These are phyloP conservation scores for Xiphorhynchus elegans DNA, from an alignment of 2,113 vertebrate genomes.

Conservation along the genomic window DNA sequence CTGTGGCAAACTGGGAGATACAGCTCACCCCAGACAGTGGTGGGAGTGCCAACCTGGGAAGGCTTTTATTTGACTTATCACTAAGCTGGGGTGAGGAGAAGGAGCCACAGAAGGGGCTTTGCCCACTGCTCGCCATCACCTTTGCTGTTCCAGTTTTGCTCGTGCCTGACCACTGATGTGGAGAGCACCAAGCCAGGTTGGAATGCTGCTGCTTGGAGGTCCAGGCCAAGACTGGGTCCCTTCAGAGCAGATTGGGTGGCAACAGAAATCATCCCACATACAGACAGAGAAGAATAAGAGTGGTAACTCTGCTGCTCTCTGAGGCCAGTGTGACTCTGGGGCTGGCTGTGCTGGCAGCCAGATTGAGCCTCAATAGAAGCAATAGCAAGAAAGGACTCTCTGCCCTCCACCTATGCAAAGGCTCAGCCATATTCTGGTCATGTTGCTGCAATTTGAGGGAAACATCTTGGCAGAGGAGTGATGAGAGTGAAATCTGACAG, in stretches of 20 bases:
- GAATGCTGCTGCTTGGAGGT: fast-evolving
- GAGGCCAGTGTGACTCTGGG: neutral
- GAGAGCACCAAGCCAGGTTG: neutral
- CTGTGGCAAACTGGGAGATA: neutral
- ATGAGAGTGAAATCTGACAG: neutral
- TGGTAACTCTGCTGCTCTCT: neutral
- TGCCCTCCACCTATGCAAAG: neutral
- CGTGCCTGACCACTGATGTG: neutral
- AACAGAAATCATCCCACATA: neutral
- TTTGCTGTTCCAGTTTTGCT: neutral
- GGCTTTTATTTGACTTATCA: neutral
- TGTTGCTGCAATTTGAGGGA: neutral
- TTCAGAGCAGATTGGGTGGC: neutral
- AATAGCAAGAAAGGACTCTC: neutral
- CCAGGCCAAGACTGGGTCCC: neutral
- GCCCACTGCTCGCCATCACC: neutral
- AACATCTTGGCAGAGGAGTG: neutral
- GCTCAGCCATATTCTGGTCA: neutral
- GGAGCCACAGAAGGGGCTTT: neutral
- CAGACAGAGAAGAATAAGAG: neutral
- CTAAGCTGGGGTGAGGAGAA: fast-evolving
- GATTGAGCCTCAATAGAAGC: neutral
- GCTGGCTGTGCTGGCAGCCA: neutral
- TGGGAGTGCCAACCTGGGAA: neutral
- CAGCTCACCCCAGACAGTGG: neutral